Base-by-base conservation (phyloP, 1,140 invertebrate genomes). In the Globodera rostochiensis region DNA sequence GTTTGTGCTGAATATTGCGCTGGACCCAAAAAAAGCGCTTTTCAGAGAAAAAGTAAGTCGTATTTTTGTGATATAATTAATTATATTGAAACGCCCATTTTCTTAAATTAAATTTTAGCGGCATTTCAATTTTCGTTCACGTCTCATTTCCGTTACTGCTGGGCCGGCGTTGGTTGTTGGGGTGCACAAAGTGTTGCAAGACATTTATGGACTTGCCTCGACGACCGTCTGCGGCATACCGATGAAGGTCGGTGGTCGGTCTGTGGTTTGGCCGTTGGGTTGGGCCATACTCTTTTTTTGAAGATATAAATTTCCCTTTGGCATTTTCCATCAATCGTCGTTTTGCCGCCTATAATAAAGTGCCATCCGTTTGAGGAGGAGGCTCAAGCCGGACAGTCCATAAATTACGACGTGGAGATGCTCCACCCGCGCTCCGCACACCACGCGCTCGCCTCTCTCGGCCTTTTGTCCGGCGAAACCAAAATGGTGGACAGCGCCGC, bases 341-440 rank as follows among this genome's bases (percentile, higher is more conserved):
- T 45, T 74, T 45, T 45, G 6, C 53, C 53, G 4, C 7, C 21
- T 8, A 2, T 3, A 74, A 74, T 36, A 9, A 25, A 25, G 7
- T 79, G 49, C 64, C 36, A 69, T 36, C 47, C 25, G 15, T 86
- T 84, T 77, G 7, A 84, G 83, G 84, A 85, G 69, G 85, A 88
- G 50, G 49, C 81, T 5, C 80, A 87, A 21, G 53, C 79, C 64
- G 84, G 80, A 19, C 84, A 86, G 66, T 86, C 85, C 8, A 84
- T 86, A 8, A 87, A 87, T 77, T 86, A 86, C 57, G 85, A 86
- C 70, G 86, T 86, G 4, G 85, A 86, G 74, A 66, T 86, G 53
- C 74, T 86, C 4, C 86, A 87, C 25, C 73, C 70, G 19, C 76
- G 80, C 75, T 49, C 49, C 49, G 86, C 81, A 19, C 86, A 87